Base-by-base conservation (phyloP, 2,797 vertebrate species). In the Acestrorhynchus altus region DNA sequence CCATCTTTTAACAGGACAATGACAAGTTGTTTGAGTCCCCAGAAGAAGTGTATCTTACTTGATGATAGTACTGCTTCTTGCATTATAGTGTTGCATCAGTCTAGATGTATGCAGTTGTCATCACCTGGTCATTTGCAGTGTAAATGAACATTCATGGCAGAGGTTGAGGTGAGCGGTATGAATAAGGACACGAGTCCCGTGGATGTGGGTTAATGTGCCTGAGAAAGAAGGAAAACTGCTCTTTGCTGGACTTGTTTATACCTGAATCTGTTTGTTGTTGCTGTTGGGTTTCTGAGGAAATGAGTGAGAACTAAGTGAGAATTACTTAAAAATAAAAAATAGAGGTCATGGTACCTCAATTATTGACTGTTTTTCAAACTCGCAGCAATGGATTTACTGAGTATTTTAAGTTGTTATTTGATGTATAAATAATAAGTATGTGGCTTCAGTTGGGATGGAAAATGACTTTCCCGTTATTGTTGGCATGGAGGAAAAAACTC, bases 211-310 rank as follows among this genome's bases (percentile, higher is more conserved):
- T 63, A 20, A 20, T 15, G 15, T 31, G 24, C 39, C 22, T 5
- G 16, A 35, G 47, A 15, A 28, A n/a, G 60, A 8, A 49, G 26
- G 24, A 18, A 9, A 10, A n/a, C 31, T 44, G n/a, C 35, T 40
- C 13, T 26, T 10, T 26, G 15, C 61, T 56, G 11, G 6, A 28
- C 13, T 67, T 49, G 64, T 76, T 69, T 13, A 39, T 47, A 54
- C 66, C 28, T 69, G 26, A 22, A 31, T 31, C 65, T 68, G 8
- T 54, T 35, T 68, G 66, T 54, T 20, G 47, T 35, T 69, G 46
- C 28, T n/a, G n/a, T n/a, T n/a, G 18, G 28, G 11, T 2, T 69
- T 52, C 18, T 68, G 26, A 46, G 47, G 31, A 69, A 54, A 31
- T 20, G 47, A 69, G 26, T 44, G 40, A 65, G 12, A 65, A 46